phyloP scores from a whole-genome alignment of 2,113 vertebrate species.

The Pica pica region DNA sequence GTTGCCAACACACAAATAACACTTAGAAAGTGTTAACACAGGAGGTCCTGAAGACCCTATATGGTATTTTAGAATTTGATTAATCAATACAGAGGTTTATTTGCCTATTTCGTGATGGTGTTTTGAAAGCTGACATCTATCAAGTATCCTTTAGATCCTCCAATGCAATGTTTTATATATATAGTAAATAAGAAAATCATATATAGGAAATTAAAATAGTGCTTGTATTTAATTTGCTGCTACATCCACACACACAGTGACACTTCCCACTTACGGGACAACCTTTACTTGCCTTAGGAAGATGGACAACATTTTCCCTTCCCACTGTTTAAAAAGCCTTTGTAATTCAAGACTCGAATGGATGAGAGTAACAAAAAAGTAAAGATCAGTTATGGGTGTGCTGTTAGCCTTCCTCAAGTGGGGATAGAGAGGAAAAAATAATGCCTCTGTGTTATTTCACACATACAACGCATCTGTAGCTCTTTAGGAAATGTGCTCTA shows the following conservation, averaged over 20 bases:
- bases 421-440: not conserved
- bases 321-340: not conserved
- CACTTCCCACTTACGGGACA: not conserved
- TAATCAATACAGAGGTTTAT: not conserved
- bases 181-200: not conserved
- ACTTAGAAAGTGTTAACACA: not conserved
- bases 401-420: not conserved
- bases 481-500: not conserved
- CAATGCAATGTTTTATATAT: not conserved
- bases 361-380: not conserved
- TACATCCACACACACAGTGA: not conserved
- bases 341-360: not conserved
- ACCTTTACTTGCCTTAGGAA: not conserved
- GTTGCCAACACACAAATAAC: not conserved
- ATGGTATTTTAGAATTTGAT: not conserved
- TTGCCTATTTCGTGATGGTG: not conserved
- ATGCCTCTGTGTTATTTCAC: not conserved
- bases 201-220: not conserved
- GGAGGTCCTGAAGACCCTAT: not conserved
- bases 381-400: not conserved
- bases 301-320: not conserved
- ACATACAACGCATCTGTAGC: not conserved
- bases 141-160: not conserved
- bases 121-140: not conserved
- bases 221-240: not conserved